phyloP scores from a whole-genome alignment of 1,140 invertebrate genomes.

The Adoxophyes honmai region DNA sequence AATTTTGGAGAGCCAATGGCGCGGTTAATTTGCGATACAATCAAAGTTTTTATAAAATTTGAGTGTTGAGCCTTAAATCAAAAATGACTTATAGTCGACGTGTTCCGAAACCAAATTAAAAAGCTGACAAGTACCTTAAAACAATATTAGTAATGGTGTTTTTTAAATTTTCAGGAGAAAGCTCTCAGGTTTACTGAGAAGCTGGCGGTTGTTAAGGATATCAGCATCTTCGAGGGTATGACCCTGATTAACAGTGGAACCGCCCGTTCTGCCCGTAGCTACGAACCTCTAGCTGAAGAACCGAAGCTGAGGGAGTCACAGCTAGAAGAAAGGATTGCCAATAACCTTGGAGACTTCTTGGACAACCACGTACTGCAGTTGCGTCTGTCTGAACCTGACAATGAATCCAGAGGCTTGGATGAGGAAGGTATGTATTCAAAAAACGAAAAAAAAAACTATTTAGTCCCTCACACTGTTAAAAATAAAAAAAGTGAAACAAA shows the following conservation, averaged over 20 bases:
- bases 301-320: constrained; percentile 63
- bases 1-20: no score
- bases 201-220: constrained; percentile 49
- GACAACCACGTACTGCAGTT: constrained; percentile 66
- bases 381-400: constrained; percentile 49
- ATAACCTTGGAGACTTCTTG: constrained; percentile 65
- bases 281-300: constrained; percentile 60
- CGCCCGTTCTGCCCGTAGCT: constrained; percentile 59
- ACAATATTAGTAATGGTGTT: no score
- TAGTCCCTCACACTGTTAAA: no score
- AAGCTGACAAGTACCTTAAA: no score
- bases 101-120: no score
- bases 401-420: constrained; percentile 56
- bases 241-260: constrained; percentile 62
- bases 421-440: constrained; percentile 56
- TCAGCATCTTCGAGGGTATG: constrained; percentile 62
- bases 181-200: constrained; percentile 60
- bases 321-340: constrained; percentile 61
- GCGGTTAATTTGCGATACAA: no score
- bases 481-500: no score
- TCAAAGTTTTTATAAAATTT: no score
- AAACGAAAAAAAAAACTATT: not conserved
- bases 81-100: constrained; percentile 10
- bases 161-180: constrained; percentile 59
- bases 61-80: not conserved